These are phyloP conservation scores for Valencia hispanica DNA, from an alignment of 2,797 vertebrate species.

Conservation along the genomic window DNA sequence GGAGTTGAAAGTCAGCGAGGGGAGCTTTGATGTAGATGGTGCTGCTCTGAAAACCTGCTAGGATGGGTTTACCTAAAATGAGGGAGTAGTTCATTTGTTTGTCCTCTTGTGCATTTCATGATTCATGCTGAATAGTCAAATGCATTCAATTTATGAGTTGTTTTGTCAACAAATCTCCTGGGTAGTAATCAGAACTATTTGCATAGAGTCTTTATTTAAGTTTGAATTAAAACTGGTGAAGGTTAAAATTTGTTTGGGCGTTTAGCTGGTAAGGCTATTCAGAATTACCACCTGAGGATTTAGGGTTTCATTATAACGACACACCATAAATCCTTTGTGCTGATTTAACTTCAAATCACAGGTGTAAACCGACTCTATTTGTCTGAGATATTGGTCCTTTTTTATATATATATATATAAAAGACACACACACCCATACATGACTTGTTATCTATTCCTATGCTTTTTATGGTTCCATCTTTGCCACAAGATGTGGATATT, in stretches of 20 bases:
- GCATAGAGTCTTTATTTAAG: background rate
- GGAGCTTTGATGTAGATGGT: conserved; percentile 66
- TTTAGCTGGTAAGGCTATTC: conserved; percentile 31
- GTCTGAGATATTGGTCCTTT: conserved; percentile 33
- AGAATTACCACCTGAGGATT: conserved; percentile 55
- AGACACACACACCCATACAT: conserved; percentile 11
- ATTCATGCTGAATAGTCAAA: conserved; percentile 39
- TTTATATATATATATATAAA: background rate
- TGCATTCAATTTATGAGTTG: conserved; percentile 10
- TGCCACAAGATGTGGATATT: conserved; percentile 58
- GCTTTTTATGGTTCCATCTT: conserved; percentile 40
- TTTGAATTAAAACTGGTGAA: conserved; percentile 21
- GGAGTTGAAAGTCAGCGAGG: conserved; percentile 62
- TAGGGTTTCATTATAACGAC: conserved; percentile 33
- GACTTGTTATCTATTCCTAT: conserved; percentile 32
- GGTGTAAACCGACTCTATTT: conserved; percentile 63
- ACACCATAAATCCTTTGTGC: conserved; percentile 61
- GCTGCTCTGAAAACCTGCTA: conserved; percentile 43
- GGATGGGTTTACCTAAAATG: conserved; percentile 55
- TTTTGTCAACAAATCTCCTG: conserved; percentile 20
- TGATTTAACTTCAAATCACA: conserved; percentile 64
- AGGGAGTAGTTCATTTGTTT: conserved; percentile 56
- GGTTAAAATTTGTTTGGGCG: conserved; percentile 23
- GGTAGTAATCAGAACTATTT: conserved; percentile 27
- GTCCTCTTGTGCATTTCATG: conserved; percentile 38